Base-by-base conservation (phyloP, 2,113 vertebrate genomes). In the Phyllopteryx taeniolatus region DNA sequence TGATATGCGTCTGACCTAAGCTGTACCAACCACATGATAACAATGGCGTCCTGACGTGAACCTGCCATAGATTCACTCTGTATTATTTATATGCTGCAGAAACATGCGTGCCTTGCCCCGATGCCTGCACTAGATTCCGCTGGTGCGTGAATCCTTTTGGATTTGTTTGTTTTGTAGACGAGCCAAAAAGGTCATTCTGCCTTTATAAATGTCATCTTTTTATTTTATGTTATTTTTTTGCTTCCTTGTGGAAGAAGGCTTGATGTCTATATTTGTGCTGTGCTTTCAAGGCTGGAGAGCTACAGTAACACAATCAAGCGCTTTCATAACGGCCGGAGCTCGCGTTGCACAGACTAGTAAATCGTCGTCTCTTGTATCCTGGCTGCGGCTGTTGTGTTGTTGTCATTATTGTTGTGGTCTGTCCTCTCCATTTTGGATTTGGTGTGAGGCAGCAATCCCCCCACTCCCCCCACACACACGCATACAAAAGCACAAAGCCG, bases 41-140 rank as follows among this genome's bases (percentile, higher is more conserved):
- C 22, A n/a, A 57, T n/a, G 57, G 13, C 31, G 31, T 61, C 43
- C 64, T 47, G n/a, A 7, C 2, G 14, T 47, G 64, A 66, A 47
- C 64, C 44, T 4, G 64, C 64, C 12, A 65, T 46, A 27, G 43
- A 65, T 44, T 44, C 43, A 15, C 43, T 42, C 19, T 65, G n/a
- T n/a, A 46, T 65, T 47, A 66, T 66, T 66, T 66, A 47, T 47
- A 47, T 13, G n/a, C 44, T 31, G 64, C 64, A 66, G 64, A 66
- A 66, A 47, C 44, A 66, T 47, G 44, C 35, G 7, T 47, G 7
- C 64, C 43, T 31, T 7, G 22, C 57, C 4, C 51, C 6, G 0
- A 44, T n/a, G 19, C 10, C 62, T 22, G 64, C 43, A 15, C n/a
- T 22, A 3, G n/a, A 31, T 31, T 47, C 43, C 43, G 43, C 64